Percentiles rank a stretch among this genome's conserved stretches.
Conservation (phyloP, 92 coral and sea anemone species). For the Desmophyllum pertusum region DNA sequence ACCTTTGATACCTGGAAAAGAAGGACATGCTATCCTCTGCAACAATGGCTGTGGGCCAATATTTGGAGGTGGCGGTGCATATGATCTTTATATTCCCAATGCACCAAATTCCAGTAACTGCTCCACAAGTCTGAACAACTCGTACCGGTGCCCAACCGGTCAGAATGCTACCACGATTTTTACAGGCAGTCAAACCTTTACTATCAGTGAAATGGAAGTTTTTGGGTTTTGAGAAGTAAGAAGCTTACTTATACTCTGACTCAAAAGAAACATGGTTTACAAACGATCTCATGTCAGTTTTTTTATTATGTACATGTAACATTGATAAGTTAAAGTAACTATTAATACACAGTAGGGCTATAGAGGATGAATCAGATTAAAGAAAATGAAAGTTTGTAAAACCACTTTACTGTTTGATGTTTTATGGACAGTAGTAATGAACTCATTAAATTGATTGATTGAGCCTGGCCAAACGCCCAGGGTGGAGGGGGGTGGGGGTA, state of each 20-base stretch:
- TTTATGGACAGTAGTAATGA: too few relatives aligned
- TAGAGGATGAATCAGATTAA: too few relatives aligned
- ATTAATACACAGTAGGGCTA: too few relatives aligned
- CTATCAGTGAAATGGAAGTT: constrained; percentile 11
- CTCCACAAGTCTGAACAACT: background rate
- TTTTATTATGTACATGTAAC: too few relatives aligned
- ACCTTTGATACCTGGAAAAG: constrained; percentile 20
- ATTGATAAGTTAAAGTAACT: too few relatives aligned
- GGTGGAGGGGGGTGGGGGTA: too few relatives aligned
- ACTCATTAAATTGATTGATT: too few relatives aligned
- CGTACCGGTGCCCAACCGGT: constrained; percentile 11
- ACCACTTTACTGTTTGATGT: too few relatives aligned
- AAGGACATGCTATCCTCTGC: constrained; percentile 49
- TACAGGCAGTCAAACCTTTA: constrained; percentile 20
- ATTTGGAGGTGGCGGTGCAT: constrained; percentile 65
- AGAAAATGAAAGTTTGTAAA: too few relatives aligned
- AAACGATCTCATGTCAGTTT: background rate
- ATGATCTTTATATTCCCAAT: constrained; percentile 40
- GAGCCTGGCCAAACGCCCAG: too few relatives aligned
- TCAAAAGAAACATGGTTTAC: background rate
- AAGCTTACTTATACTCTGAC: background rate
- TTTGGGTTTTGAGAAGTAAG: constrained; percentile 26
- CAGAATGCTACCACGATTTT: constrained; percentile 16
- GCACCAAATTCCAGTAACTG: constrained; percentile 36
- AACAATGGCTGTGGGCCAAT: constrained; percentile 48